Evolutionary conservation across 1,140 invertebrate genomes (phyloP), one percentile per base, ranked within the genome.

Genomic region (Physella acuta): DNA sequence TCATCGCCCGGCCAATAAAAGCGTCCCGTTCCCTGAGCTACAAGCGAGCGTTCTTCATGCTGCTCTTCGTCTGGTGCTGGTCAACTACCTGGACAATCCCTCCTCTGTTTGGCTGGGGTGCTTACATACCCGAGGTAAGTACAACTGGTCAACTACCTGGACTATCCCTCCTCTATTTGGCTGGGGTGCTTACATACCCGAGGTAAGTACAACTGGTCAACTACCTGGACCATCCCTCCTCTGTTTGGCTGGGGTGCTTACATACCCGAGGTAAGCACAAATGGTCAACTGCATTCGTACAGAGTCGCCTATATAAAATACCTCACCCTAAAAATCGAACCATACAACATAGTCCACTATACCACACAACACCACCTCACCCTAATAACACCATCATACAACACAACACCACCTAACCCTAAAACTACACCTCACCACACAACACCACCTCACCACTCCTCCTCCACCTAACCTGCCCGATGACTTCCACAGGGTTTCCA

Each of bases 171-270:
- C 92, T 0, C 78, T 94, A 60, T 89, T 93, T 62, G 92, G 92
- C 52, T 93, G 92, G 79, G 82, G 91, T 33, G 91, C 91, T 77
- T 94, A 93, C 84, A 91, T 93, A 53, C 92, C 92, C n/a, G 92
- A 94, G 30, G 66, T 59, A 3, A 68, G 53, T 55, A 91, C 3
- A 85, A 94, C 1, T 90, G 90, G 78, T 88, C 90, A 34, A 73
- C 88, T 14, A 74, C 82, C 0, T 93, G 92, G 91, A 90, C 91
- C 0, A 66, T 92, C 14, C 86, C 89, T 26, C 92, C 92, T 0
- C 78, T 94, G 60, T 89, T 93, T 62, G 92, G 92, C 52, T 93
- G 92, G 79, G 82, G 91, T 33, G 91, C 91, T 77, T 94, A 93
- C 84, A 91, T 93, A 53, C 92, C 92, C n/a, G 92, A 94, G 30